Base-by-base conservation (phyloP, 2,797 vertebrate genomes). In the Notolepis coatsorum region DNA sequence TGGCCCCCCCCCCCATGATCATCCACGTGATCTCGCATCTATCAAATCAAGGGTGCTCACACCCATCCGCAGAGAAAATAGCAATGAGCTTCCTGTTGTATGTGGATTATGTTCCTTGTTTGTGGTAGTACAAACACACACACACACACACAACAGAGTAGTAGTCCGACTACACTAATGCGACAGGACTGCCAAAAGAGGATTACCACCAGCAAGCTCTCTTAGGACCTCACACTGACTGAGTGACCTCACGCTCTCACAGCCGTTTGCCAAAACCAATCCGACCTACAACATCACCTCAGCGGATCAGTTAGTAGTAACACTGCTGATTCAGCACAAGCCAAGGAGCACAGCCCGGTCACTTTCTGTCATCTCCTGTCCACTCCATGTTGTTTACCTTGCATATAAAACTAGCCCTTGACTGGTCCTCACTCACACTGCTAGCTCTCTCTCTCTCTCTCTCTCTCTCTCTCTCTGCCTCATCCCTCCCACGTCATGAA, bases 141-240 rank as follows among this genome's bases (percentile, higher is more conserved):
- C n/a, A n/a, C n/a, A n/a, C n/a, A 65, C 65, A 74, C 63, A 75
- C 62, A 68, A 68, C 67, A 68, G 63, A 82, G 77, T 79, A 68
- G 83, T 76, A 73, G 69, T 80, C 77, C 77, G 84, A 85, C 68
- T 66, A 75, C 71, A 75, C 73, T 2, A 79, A 86, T 79, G 77
- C 84, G 85, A 86, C 85, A 88, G 79, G 89, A 89, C 88, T 91
- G 84, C 84, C 84, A 89, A 85, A 91, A 90, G 90, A 91, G 88
- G 89, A 90, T 90, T 90, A 90, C 73, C 77, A 81, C 52, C 71
- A 84, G 77, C 80, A 66, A 75, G 80, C 85, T 86, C 85, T 75
- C 78, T 71, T 65, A 71, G 85, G 77, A 80, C 83, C 82, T n/a
- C n/a, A n/a, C n/a, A n/a, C n/a, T n/a, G n/a, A n/a, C n/a, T 77